Base-by-base conservation (phyloP, 37 sponge, comb jelly and placozoan species). In the Lycopodina hypogea region DNA sequence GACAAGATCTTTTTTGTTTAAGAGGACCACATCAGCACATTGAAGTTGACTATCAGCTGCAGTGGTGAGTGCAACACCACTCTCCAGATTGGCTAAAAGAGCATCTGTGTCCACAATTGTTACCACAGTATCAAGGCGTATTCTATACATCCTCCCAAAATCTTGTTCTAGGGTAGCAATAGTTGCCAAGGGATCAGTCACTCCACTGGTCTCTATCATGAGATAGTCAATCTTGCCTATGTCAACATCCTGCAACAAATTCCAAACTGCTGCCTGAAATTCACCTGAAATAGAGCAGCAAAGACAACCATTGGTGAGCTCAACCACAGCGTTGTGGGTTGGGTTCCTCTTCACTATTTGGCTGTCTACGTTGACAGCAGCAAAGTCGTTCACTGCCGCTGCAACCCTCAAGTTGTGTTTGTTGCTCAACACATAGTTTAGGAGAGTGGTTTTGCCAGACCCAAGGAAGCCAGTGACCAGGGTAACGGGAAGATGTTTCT, bases 341-440 rank as follows among this genome's bases (percentile, higher is more conserved):
- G 35, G 41, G 60, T 69, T 83, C 19, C 79, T 74, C 33, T 68
- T 64, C 11, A 91, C 76, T 40, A 91, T 81, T 66, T 91, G 87
- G 12, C 82, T 74, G 60, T 91, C 92, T 24, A 91, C 68, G 67
- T 91, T 91, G 1, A 86, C 50, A 0, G 63, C 42, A 33, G 92
- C 92, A 65, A 91, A 91, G 59, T 91, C 92, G 50, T 91, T 91
- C 72, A 91, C 92, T 3, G 88, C 92, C 24, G 87, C 92, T 23
- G 92, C 92, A 41, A 91, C 74, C 73, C 68, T 91, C 42, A 91
- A 66, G 68, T 91, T 91, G 64, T 83, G 71, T 45, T 91, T 91
- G 80, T 86, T 84, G 35, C 39, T 63, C 0, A 91, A 81, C 39
- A 91, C 71, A 58, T 87, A 60, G 56, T 75, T 82, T 21, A 91